A percentile compares a stretch with the other conserved stretches of the same genome.
These are phyloP conservation scores for Calycopis cecrops DNA, from an alignment of 1,140 invertebrate genomes.

Conservation along the genomic window DNA sequence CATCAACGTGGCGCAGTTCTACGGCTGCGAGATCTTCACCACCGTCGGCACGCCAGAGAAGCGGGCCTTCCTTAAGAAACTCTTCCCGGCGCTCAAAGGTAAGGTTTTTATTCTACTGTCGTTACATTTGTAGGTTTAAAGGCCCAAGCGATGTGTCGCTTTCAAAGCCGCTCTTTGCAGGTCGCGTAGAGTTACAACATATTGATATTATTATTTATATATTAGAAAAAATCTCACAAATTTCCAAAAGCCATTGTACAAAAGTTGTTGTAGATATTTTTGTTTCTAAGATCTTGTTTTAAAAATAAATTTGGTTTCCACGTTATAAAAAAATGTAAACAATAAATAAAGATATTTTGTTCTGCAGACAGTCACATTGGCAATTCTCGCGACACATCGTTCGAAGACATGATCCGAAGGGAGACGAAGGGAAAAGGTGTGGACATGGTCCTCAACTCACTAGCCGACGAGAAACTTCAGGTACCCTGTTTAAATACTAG, in stretches of 20 bases:
- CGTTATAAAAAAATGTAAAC: not conserved
- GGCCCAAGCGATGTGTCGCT: too few species aligned
- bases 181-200: too few species aligned
- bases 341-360: slow-evolving; percentile 7
- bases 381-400: slow-evolving; percentile 78
- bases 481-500: slow-evolving; percentile 20
- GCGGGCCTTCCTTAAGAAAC: slow-evolving; percentile 83
- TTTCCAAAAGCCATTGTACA: too few species aligned
- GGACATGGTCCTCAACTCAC: slow-evolving; percentile 81
- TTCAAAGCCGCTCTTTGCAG: too few species aligned
- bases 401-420: slow-evolving; percentile 76
- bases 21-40: slow-evolving; percentile 83
- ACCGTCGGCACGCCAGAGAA: slow-evolving; percentile 86
- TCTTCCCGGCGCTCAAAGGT: slow-evolving; percentile 81
- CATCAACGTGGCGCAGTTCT: slow-evolving; percentile 84
- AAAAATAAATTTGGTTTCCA: not conserved
- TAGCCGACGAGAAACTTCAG: slow-evolving; percentile 80
- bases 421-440: slow-evolving; percentile 79
- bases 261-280: too few species aligned
- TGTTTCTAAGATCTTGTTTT: too few species aligned
- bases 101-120: too few species aligned
- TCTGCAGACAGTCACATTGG: slow-evolving; percentile 76
- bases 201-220: too few species aligned
- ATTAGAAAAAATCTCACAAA: too few species aligned
- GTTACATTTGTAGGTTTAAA: too few species aligned